Base-by-base conservation (phyloP, 2,888 invertebrate species). In the Psococerastis gibbosa region DNA sequence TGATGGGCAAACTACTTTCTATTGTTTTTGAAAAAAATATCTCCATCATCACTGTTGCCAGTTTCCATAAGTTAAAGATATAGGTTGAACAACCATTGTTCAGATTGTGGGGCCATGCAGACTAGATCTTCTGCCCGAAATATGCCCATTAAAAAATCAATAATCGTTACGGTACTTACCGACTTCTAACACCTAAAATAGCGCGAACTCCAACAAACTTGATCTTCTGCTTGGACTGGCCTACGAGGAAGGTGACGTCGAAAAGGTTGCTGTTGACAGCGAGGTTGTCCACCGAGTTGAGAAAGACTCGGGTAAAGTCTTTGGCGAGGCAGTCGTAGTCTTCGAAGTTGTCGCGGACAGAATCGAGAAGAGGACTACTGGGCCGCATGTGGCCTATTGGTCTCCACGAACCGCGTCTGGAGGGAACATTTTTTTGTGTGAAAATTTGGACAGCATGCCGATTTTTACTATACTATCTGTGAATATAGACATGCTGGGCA, bases 301-400 rank as follows among this genome's bases (percentile, higher is more conserved):
- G 70, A 65, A 91, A 91, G 53, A 83, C 83, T 53, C 78, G 69
- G 6, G 87, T 84, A 60, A 91, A 91, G 63, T 91, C 91, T 62
- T 87, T 88, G 27, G 89, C 88, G 45, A 91, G 67, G 59, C 88
- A 87, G 60, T 91, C 91, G 64, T 89, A 88, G 62, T 88, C 87
- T 63, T 91, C 91, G 59, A 91, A 91, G 69, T 87, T 82, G 65
- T 91, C 91, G 53, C 89, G 69, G 32, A 91, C 89, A 3, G 88
- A 88, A 62, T 92, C 91, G 52, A 91, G 67, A 31, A 92, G 70
- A 1, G 91, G 91, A 16, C 88, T 88, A 1, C 88, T 89, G 1
- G 91, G 89, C 55, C 91, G 68, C 89, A 89, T 89, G 61, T 89
- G 89, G 42, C 82, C 91, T 50, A 91, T 89, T 11, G 91, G 91